Evolutionary conservation across 1,140 invertebrate species (phyloP), one percentile per base, ranked within the genome.

Genomic region (Macrotrachela quadricornifera): DNA sequence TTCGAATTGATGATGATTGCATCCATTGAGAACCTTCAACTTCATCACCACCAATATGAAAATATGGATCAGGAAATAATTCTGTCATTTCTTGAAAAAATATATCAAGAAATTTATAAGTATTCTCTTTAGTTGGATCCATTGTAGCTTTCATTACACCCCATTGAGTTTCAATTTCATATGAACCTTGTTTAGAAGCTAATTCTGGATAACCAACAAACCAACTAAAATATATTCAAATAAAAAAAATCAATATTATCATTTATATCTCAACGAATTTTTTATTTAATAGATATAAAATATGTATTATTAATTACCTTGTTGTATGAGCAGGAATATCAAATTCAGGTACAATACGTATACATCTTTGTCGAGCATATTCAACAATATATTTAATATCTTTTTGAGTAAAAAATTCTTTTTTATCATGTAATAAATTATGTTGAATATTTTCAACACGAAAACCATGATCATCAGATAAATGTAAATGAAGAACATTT

Each of bases 11-110:
- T 30, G 21, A 8, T 30, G 21, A 30, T 30, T 58, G 16, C 38
- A 6, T 39, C 50, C 50, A 52, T 12, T 39, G 21, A 15, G 17
- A 6, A n/a, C 11, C 21, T 14, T 30, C 36, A 45, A 52, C 50
- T 40, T 52, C 50, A 40, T 52, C 50, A 14, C 13, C 9, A 18
- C 50, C 50, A 0, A 88, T 63, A 69, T 88, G 84, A 17, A 86
- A 60, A 63, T 79, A 85, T 57, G 75, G 66, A 30, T 30, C 16
- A 14, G 49, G 49, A 36, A 50, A 50, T 16, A 50, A 37, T 36
- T 39, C 3, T 4, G 41, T 37, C n/a, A 50, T 21, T 37, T 50
- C 18, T 14, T 15, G 13, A 4, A 50, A 15, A 6, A 50, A 15
- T 13, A 3, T 50, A 16, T 50, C 49, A 14, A 50, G 38, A 21